Evolutionary conservation across 2,113 vertebrate genomes (phyloP), one percentile per base, ranked within the genome.

Genomic region (Crotalus helleri): DNA sequence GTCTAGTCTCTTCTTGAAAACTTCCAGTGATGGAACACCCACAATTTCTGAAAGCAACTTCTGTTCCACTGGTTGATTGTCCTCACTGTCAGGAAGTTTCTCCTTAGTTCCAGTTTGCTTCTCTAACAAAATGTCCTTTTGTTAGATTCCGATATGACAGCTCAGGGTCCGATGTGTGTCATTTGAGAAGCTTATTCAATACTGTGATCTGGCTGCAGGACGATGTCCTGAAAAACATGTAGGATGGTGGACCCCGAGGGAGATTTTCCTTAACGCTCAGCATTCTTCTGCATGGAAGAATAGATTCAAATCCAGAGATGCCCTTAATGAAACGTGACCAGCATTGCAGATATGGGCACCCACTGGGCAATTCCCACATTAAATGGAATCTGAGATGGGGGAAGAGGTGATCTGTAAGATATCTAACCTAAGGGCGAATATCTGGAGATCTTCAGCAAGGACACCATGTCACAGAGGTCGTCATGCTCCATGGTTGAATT

Each of bases 381-480:
- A 94, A 1, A 0, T 88, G 90, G 39, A 94, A 69, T n/a, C 19
- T 2, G 8, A 87, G 81, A 92, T 89, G 23, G 81, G 81, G 94
- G 88, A 95, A 49, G 1, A 12, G 51, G 1, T 3, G 10, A 11
- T 23, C 19, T 21, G 24, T 46, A 74, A n/a, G 3, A 8, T 26
- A 49, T 49, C 8, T 23, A 39, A 19, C 53, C 53, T 4, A 44
- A 39, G 51, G 87, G n/a, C 1, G 1, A 24, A 88, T 7, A n/a
- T 85, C 85, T 94, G 94, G 95, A 95, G 94, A 69, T 85, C 91
- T 96, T 92, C 88, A 89, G 90, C 15, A 81, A 54, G 24, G 6
- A 53, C 17, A 88, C 53, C n/a, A 39, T n/a, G 19, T 33, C n/a
- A 24, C 15, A 4, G 21, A 88, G 51, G 33, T 44, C 26, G 1